Evolutionary conservation across 2,888 invertebrate genomes (phyloP).

Genomic region (Caenorhabditis imperialis): DNA sequence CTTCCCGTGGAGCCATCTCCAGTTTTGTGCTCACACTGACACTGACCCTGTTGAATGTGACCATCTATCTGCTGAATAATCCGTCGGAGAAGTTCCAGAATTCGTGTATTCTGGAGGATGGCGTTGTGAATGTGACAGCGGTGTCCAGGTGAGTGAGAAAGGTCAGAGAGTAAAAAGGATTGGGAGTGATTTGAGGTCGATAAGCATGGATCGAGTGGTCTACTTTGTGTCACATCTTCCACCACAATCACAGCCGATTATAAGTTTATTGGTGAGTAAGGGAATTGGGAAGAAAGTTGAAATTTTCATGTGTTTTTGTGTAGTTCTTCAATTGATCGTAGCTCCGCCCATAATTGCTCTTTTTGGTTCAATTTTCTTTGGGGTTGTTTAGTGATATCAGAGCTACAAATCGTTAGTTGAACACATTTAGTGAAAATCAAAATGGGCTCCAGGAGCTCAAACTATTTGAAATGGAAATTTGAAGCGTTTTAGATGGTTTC

Average conservation of each 20-base stretch:
- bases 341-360: too few species aligned
- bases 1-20: conserved; percentile 53
- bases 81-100: conserved; percentile 37
- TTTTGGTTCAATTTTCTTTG: too few species aligned
- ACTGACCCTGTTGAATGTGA: conserved; percentile 23
- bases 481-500: too few species aligned
- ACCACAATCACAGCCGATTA: conserved; percentile 53
- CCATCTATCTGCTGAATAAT: conserved; percentile 42
- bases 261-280: conserved; percentile 38
- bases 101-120: conserved; percentile 44
- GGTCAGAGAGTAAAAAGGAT: too few species aligned
- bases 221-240: conserved; percentile 47
- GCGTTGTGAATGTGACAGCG: conserved; percentile 6
- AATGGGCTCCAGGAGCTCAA: too few species aligned
- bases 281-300: too few species aligned
- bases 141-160: neutral
- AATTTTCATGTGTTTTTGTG: too few species aligned
- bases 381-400: too few species aligned
- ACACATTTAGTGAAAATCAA: too few species aligned
- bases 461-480: too few species aligned
- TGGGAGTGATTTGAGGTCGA: conserved; percentile 33
- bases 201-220: conserved; percentile 51
- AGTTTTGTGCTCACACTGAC: conserved; percentile 46
- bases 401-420: too few species aligned
- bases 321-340: neutral